Conservation (phyloP, 2,113 vertebrate species). For the Ancistrus triradiatus region DNA sequence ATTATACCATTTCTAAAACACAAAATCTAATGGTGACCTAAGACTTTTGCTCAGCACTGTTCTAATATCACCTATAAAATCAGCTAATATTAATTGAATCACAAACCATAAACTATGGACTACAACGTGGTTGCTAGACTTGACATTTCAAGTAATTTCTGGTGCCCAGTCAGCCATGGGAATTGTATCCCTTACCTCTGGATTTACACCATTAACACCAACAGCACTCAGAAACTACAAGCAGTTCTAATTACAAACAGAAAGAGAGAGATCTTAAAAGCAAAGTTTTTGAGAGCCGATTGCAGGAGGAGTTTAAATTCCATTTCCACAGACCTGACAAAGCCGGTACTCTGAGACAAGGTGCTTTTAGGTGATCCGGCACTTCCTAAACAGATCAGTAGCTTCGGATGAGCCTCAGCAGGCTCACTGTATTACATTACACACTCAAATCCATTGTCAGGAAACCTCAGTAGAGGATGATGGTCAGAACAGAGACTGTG, state of each 20-base stretch:
- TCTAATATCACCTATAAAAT: no score
- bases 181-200: background rate
- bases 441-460: conserved; percentile 25
- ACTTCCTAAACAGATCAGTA: conserved; percentile 7
- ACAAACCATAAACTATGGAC: no score
- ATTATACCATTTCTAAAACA: no score
- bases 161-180: background rate
- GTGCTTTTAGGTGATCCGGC: conserved; percentile 16
- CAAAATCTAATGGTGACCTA: no score
- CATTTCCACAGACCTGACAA: background rate
- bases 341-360: background rate
- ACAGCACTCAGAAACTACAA: background rate
- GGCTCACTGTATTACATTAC: conserved; percentile 21
- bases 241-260: background rate
- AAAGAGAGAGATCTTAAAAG: background rate
- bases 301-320: background rate
- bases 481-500: conserved; percentile 33
- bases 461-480: conserved; percentile 42
- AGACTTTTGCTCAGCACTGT: no score
- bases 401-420: conserved; percentile 13
- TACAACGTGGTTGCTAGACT: no score
- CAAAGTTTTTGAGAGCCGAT: background rate
- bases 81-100: no score
- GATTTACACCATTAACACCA: background rate
- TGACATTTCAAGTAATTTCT: background rate